A percentile compares a stretch with the other conserved stretches of the same genome.
Conservation (phyloP, 2,797 vertebrate species). For the Selene dorsalis region DNA sequence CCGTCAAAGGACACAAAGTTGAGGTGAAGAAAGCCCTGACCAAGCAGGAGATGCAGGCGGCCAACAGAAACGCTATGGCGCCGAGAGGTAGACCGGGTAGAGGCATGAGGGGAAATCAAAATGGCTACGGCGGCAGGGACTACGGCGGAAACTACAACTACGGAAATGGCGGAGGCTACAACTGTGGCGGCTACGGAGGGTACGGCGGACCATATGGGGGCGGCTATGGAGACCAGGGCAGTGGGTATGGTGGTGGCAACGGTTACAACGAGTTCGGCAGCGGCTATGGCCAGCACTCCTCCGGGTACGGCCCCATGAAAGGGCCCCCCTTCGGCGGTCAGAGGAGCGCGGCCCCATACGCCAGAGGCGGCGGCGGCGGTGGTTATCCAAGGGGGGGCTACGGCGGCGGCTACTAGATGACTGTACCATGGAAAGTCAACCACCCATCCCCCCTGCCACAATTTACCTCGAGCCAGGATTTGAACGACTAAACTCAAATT, state of each 20-base stretch:
- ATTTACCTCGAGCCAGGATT: slow-evolving; percentile 64
- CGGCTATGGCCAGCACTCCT: slow-evolving; percentile 92
- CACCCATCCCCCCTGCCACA: slow-evolving; percentile 45
- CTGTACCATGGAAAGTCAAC: slow-evolving; percentile 25
- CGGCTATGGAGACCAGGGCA: slow-evolving; percentile 87
- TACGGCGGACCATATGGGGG: slow-evolving; percentile 73
- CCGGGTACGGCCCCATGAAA: slow-evolving; percentile 96
- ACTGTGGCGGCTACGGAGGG: slow-evolving; percentile 83
- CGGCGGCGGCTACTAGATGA: slow-evolving; percentile 83
- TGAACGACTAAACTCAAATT: slow-evolving; percentile 71
- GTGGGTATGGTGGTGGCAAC: slow-evolving; percentile 91
- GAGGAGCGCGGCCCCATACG: slow-evolving; percentile 93
- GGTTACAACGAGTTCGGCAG: slow-evolving; percentile 95
- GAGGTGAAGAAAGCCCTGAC: slow-evolving; percentile 98
- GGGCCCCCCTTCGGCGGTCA: slow-evolving; percentile 80
- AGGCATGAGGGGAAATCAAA: slow-evolving; percentile 87
- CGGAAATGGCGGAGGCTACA: slow-evolving; percentile 88
- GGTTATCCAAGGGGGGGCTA: slow-evolving; percentile 91
- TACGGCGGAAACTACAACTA: slow-evolving; percentile 87
- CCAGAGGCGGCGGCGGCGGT: slow-evolving; percentile 81
- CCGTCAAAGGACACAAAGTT: slow-evolving; percentile 94
- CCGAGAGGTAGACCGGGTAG: slow-evolving; percentile 84
- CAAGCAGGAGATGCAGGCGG: slow-evolving; percentile 94
- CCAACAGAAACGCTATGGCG: slow-evolving; percentile 79
- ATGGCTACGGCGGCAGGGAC: slow-evolving; percentile 87